These are phyloP conservation scores for Sarcophaga caerulescens DNA, from an alignment of 2,888 invertebrate species.

Conservation along the genomic window DNA sequence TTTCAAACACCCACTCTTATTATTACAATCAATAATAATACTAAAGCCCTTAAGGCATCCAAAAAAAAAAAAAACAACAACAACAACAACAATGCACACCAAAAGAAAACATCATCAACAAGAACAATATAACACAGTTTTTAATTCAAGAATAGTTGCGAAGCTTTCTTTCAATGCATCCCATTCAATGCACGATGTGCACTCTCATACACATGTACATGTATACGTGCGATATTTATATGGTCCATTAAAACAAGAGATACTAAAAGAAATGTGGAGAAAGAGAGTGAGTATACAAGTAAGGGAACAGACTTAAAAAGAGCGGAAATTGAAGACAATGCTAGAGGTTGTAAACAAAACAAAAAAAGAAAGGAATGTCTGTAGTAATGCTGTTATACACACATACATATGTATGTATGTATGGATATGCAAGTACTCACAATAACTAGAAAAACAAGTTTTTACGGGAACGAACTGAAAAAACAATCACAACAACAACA, in stretches of 20 bases:
- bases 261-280: not conserved
- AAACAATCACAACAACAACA: no score
- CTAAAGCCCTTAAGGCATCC: no score
- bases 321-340: not conserved
- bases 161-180: not conserved
- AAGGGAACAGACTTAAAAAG: no score
- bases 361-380: constrained; percentile 3
- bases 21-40: no score
- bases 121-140: not conserved
- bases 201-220: constrained; percentile 5
- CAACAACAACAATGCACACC: not conserved
- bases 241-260: not conserved
- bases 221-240: not conserved
- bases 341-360: not conserved
- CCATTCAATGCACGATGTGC: not conserved
- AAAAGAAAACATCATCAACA: constrained; percentile 9
- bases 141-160: not conserved
- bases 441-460: not conserved
- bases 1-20: no score
- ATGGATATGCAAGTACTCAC: not conserved
- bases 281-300: not conserved
- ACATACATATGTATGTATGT: constrained; percentile 12
- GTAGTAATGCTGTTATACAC: not conserved
- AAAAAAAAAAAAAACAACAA: no score
- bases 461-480: no score